phyloP scores from a whole-genome alignment of 2,113 vertebrate species.

The Hyperoodon ampullatus region DNA sequence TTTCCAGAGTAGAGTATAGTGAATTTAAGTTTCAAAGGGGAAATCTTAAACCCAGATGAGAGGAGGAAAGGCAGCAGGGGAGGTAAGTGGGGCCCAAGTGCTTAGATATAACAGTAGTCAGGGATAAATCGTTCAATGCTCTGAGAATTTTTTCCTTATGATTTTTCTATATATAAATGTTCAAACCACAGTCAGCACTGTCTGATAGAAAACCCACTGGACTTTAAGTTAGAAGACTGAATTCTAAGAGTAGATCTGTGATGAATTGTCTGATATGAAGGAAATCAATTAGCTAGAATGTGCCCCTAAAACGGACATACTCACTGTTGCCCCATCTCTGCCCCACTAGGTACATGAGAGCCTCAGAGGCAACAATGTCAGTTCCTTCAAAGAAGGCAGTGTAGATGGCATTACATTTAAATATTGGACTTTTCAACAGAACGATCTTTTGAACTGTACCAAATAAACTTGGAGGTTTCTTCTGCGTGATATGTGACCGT shows the following conservation, averaged over 20 bases:
- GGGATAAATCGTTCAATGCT: not conserved
- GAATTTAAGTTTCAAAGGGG: conserved; percentile 50
- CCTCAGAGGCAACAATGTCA: not conserved
- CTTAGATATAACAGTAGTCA: not conserved
- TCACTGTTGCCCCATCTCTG: not conserved
- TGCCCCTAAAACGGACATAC: not conserved
- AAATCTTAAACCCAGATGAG: conserved; percentile 6
- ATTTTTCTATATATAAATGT: conserved; percentile 36
- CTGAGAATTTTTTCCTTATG: not conserved
- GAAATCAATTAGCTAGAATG: conserved; percentile 45
- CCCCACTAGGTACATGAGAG: not conserved
- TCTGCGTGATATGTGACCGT: not conserved
- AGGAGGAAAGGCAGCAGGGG: not conserved
- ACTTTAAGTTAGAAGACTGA: conserved; percentile 15
- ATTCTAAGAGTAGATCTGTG: not conserved
- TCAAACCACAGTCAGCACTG: not conserved
- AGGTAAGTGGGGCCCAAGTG: not conserved
- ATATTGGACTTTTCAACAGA: not conserved
- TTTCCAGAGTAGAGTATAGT: not conserved
- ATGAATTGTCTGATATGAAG: not conserved
- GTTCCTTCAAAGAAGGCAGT: not conserved
- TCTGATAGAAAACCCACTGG: conserved; percentile 3
- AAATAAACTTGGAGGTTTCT: not conserved
- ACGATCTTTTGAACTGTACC: not conserved
- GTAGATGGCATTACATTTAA: not conserved